A percentile compares a stretch with the other conserved stretches of the same genome.
These are phyloP conservation scores for Hylaea fasciaria DNA, from an alignment of 2,888 invertebrate species.

Conservation along the genomic window DNA sequence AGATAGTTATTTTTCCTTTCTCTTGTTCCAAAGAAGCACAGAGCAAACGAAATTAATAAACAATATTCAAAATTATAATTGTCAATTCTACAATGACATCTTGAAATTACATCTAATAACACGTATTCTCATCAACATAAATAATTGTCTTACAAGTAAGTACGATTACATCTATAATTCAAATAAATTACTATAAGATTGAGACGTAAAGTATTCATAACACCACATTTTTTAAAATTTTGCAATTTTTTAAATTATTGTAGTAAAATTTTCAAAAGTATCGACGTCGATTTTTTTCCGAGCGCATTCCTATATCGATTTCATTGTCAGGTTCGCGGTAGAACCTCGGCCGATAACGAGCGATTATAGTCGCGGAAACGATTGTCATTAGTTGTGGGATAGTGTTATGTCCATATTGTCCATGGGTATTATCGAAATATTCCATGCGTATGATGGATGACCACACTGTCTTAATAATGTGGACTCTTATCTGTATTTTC, in stretches of 20 bases:
- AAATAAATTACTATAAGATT: no score
- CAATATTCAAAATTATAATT: no score
- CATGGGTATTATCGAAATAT: slow-evolving; percentile 69
- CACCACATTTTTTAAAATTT: background rate
- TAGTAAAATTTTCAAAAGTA: slow-evolving; percentile 20
- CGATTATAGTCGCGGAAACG: slow-evolving; percentile 77
- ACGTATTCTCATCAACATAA: no score
- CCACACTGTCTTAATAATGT: slow-evolving; percentile 11
- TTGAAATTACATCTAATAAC: no score
- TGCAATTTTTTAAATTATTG: background rate
- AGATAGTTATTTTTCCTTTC: no score
- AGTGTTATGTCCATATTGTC: slow-evolving; percentile 31
- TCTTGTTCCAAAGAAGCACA: no score
- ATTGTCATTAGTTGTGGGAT: slow-evolving; percentile 55
- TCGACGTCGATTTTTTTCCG: slow-evolving; percentile 33
- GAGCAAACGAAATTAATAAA: no score
- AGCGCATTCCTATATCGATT: slow-evolving; percentile 64
- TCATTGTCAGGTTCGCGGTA: slow-evolving; percentile 82
- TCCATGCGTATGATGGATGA: slow-evolving; percentile 51
- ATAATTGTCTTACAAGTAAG: no score
- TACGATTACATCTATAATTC: no score
- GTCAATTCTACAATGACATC: no score
- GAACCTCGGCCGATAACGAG: slow-evolving; percentile 70
- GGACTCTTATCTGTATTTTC: no score
- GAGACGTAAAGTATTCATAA: background rate